Evolutionary conservation across 2,113 vertebrate species (phyloP).

Genomic region (Prionailurus bengalensis): DNA sequence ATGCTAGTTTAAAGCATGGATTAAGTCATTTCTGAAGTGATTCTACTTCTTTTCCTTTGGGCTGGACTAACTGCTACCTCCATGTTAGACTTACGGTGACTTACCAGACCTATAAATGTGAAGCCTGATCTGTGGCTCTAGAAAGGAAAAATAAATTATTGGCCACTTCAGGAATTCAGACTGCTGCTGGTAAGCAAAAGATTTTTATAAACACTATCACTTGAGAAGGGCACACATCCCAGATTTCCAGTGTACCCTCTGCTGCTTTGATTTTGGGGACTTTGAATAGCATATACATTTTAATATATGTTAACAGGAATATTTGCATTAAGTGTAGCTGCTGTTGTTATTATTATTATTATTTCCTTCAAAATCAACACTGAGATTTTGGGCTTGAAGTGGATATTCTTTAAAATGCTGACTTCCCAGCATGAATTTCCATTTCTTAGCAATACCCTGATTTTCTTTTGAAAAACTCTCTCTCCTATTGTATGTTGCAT

Average conservation of each 20-base stretch:
- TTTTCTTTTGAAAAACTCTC: slow-evolving; percentile 10
- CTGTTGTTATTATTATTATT: neutral
- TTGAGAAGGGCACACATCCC: neutral
- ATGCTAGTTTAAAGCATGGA: neutral
- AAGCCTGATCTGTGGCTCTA: neutral
- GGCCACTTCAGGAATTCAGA: neutral
- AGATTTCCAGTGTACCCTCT: neutral
- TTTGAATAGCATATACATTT: neutral
- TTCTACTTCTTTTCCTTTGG: neutral
- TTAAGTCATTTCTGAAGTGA: neutral
- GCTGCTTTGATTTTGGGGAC: neutral
- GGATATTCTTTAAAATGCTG: neutral
- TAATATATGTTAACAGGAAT: neutral
- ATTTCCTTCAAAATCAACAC: neutral
- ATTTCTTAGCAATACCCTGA: neutral
- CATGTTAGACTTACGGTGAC: neutral
- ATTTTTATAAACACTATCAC: neutral
- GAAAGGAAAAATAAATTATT: neutral
- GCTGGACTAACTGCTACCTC: neutral
- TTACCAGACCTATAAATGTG: neutral
- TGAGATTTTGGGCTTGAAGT: neutral
- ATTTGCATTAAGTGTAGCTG: neutral
- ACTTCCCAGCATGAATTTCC: neutral
- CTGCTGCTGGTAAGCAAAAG: neutral
- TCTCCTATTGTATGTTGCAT: neutral